These are phyloP conservation scores for Geotrypetes seraphini DNA, from an alignment of 2,797 vertebrate species.

Conservation along the genomic window DNA sequence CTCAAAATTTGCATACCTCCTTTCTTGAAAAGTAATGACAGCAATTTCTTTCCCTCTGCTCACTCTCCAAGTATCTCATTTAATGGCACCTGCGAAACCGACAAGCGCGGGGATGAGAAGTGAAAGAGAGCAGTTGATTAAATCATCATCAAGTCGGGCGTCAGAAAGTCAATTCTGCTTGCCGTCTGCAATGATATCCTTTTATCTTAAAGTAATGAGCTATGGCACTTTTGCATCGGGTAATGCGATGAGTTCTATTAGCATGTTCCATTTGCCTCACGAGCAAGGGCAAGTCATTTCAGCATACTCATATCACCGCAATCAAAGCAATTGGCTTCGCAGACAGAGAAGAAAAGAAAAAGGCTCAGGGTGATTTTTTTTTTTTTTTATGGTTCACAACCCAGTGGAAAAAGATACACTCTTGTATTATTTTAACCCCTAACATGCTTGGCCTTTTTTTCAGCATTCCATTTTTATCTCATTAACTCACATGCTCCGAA, in stretches of 20 bases:
- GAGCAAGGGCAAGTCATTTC: conserved; percentile 95
- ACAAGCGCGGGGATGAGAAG: conserved; percentile 92
- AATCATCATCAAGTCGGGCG: conserved; percentile 97
- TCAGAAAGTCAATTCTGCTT: conserved; percentile 99
- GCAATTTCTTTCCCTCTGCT: conserved; percentile 80
- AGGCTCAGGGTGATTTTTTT: conserved; percentile 66
- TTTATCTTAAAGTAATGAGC: conserved; percentile 99
- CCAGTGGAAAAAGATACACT: conserved; percentile 62
- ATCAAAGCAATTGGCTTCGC: conserved; percentile 95
- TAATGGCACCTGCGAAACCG: conserved; percentile 93
- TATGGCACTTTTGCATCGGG: conserved; percentile 98
- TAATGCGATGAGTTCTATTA: conserved; percentile 99
- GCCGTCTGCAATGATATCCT: conserved; percentile 98
- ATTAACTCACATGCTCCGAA: conserved; percentile 31
- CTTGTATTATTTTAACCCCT: conserved; percentile 76
- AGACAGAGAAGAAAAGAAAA: conserved; percentile 65
- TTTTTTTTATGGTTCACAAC: conserved; percentile 86
- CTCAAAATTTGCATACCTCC: conserved; percentile 92
- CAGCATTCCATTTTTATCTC: conserved; percentile 29
- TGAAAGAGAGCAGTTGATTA: conserved; percentile 99
- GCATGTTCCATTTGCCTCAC: conserved; percentile 97
- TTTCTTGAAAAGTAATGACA: conserved; percentile 91
- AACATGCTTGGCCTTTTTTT: conserved; percentile 40
- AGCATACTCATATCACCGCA: conserved; percentile 84
- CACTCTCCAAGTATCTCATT: conserved; percentile 86